phyloP scores from a whole-genome alignment of 2,797 vertebrate species.

The Pygocentrus nattereri region DNA sequence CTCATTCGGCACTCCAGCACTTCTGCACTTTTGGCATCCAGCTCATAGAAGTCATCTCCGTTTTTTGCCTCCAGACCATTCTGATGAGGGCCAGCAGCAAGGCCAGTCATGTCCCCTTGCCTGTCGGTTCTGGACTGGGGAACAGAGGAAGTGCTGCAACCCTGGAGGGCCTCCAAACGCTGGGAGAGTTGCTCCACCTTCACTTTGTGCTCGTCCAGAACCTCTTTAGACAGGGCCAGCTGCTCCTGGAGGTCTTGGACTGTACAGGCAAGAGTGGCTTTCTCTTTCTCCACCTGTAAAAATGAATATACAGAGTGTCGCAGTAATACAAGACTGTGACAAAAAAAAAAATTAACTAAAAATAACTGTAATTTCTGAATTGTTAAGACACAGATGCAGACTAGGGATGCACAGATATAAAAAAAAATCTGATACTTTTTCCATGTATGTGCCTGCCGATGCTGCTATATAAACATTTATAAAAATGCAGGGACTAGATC shows the following conservation, averaged over 20 bases:
- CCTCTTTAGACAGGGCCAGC: constrained; percentile 79
- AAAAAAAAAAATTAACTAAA: no score
- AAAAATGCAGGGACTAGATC: no score
- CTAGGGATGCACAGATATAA: no score
- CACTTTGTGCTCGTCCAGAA: constrained; percentile 80
- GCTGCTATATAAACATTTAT: no score
- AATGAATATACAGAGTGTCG: neutral
- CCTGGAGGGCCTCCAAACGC: constrained; percentile 74
- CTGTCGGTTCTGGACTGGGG: constrained; percentile 46
- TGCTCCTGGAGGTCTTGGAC: constrained; percentile 84
- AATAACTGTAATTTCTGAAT: no score
- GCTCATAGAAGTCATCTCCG: constrained; percentile 73
- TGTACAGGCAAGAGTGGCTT: constrained; percentile 73
- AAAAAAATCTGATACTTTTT: no score
- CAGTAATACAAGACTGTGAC: neutral
- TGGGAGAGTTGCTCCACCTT: constrained; percentile 77
- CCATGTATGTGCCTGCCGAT: no score
- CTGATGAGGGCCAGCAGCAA: constrained; percentile 16
- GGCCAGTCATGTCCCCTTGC: constrained; percentile 16
- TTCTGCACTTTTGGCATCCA: constrained; percentile 79
- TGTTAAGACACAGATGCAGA: no score
- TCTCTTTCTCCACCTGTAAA: constrained; percentile 83
- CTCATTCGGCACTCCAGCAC: constrained; percentile 79
- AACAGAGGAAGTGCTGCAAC: constrained; percentile 22
- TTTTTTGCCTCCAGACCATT: constrained; percentile 59